Evolutionary conservation across 2,113 vertebrate species (phyloP), one percentile per base, ranked within the genome.

Genomic region (Anhinga rufa): DNA sequence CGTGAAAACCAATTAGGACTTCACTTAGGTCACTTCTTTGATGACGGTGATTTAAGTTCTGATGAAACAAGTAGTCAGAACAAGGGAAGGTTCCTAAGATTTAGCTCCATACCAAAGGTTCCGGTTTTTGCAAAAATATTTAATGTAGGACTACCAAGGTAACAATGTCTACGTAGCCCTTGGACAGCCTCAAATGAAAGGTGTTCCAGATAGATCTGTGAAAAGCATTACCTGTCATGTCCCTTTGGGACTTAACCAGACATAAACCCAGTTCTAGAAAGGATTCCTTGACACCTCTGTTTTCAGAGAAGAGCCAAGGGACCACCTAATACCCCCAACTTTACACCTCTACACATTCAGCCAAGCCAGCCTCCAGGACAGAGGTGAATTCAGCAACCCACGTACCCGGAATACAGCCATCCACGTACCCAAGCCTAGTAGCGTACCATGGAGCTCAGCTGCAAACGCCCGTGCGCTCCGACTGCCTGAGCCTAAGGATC

Each of bases 341-440:
- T 49, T 2, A 6, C 4, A 32, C 5, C n/a, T 17, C n/a, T 4
- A 9, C 38, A 14, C n/a, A 28, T 9, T 9, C 40, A 44, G 58
- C 28, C 42, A 18, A 1, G 20, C 31, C 79, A 54, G 32, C 28
- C 64, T 16, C 38, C 49, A 38, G 62, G 17, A 6, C 49, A 9
- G 19, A 19, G 46, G 6, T 3, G 13, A 61, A 3, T 2, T 5
- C 1, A 2, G 44, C 4, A 12, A 62, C 2, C 25, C 48, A 1
- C 14, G 29, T 1, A 7, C 14, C 19, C 4, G 9, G 38, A 44
- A 44, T 16, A 44, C 42, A 14, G 42, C 42, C 14, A 62, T 2
- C 25, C 48, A 1, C 12, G 29, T 1, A 7, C 17, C 20, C 4
- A 8, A 12, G 62, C 38, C 24, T 1, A 10, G 25, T 0, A 8